A percentile compares a stretch with the other conserved stretches of the same genome.
Conservation (phyloP, 1,140 invertebrate genomes). For the Drosophila seguyi region DNA sequence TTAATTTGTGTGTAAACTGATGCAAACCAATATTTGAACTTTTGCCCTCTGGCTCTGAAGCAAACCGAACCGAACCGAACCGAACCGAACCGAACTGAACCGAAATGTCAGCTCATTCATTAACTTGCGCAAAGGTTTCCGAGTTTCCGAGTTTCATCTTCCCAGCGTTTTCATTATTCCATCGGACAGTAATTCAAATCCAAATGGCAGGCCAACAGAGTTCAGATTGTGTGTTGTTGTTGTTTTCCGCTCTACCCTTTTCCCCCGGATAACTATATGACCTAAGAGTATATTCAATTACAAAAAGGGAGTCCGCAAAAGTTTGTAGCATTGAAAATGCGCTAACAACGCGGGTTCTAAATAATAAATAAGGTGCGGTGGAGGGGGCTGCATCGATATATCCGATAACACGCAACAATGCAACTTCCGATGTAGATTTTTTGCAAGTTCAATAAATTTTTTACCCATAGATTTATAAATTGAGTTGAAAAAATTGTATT, state of each 20-base stretch:
- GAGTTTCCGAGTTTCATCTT: conserved; percentile 42
- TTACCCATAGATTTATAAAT: no score
- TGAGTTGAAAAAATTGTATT: not conserved
- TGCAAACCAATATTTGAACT: conserved; percentile 78
- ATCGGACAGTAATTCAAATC: conserved; percentile 49
- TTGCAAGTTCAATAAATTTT: not conserved
- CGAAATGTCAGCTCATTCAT: conserved; percentile 79
- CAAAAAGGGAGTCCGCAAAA: conserved; percentile 13
- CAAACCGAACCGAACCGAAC: conserved; percentile 32
- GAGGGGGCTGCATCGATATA: not conserved
- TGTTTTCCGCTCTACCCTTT: not conserved
- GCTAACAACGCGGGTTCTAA: conserved; percentile 38
- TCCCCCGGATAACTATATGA: not conserved
- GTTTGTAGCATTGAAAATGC: conserved; percentile 38
- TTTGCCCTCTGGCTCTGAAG: conserved; percentile 54
- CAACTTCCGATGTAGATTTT: conserved; percentile 7
- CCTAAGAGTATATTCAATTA: conserved; percentile 48
- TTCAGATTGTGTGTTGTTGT: conserved; percentile 20
- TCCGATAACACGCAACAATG: conserved; percentile 26
- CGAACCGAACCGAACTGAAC: conserved; percentile 40
- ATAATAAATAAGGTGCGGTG: conserved; percentile 2
- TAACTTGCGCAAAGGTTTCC: conserved; percentile 70
- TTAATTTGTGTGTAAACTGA: conserved; percentile 79
- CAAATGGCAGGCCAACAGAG: conserved; percentile 57
- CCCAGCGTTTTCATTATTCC: conserved; percentile 29